Base-by-base conservation (phyloP, 2,797 vertebrate species). In the Arctocebus calabarensis region DNA sequence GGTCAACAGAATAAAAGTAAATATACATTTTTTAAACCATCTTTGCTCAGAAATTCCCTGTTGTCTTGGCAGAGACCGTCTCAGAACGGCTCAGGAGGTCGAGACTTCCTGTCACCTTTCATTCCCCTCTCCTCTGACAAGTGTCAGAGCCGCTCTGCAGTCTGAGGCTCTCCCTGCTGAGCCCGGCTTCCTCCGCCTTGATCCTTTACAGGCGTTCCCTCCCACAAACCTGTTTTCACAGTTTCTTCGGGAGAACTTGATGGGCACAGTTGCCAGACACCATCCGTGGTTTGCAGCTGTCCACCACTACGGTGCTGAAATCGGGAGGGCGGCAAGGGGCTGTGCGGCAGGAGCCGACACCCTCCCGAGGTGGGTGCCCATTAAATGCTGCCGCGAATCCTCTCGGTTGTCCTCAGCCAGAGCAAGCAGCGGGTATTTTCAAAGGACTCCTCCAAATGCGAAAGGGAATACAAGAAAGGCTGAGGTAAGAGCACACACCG, bases 291-390 rank as follows among this genome's bases (percentile, higher is more conserved):
- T 23, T 66, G 84, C 92, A 96, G 34, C 97, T 97, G 93, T 97
- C 97, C 92, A 0, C 1, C 1, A 0, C 57, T 6, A 0, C 57
- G 78, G 97, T 97, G 94, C 96, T 97, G 95, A 97, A 96, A 93
- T 85, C 25, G 40, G 89, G 78, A 91, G 27, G 13, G 11, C 14
- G 17, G 59, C 27, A 34, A 32, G 7, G 55, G 55, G 17, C 40
- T 19, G 23, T 6, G 43, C 25, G 20, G 17, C 34, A 55, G 22
- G 17, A 66, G 94, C 37, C 74, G 59, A 62, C 71, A 10, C 10
- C 59, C 16, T 66, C n/a, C 29, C 7, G 70, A 70, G 37, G 0
- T 85, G 48, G 40, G 19, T 25, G 34, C 34, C 23, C 75, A 34
- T 52, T 64, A 45, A 94, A 64, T 52, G 2, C 11, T 11, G 27